phyloP scores from a whole-genome alignment of 37 sponge, comb jelly and placozoan species.

The Oopsacas minuta region DNA sequence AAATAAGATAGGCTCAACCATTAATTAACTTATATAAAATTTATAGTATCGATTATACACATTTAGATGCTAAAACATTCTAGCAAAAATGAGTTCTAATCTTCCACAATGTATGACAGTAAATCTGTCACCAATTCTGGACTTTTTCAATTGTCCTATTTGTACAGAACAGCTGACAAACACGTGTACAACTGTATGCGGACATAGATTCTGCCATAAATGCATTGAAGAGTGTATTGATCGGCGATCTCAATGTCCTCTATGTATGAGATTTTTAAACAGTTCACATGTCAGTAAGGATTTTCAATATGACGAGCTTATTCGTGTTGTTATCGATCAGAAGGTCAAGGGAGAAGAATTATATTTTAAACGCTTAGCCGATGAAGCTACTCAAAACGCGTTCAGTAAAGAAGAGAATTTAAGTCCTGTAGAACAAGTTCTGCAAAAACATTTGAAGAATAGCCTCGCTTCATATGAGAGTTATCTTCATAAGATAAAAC shows the following conservation, averaged over 20 bases:
- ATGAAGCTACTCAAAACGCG: not conserved
- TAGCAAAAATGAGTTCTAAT: constrained; percentile 1
- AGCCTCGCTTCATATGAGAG: constrained; percentile 14
- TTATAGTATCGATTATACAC: too few species aligned
- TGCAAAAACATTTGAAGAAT: constrained; percentile 14
- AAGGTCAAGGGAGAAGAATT: not conserved
- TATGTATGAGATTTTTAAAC: not conserved
- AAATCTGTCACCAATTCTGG: constrained; percentile 10
- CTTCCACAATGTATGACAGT: not conserved
- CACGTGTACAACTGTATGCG: constrained; percentile 10
- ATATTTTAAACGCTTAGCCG: not conserved
- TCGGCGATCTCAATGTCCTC: not conserved
- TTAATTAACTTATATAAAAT: too few species aligned
- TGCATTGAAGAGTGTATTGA: constrained; percentile 17
- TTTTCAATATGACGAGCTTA: constrained; percentile 11
- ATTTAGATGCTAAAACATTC: too few species aligned
- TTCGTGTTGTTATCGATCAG: not conserved
- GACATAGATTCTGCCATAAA: not conserved
- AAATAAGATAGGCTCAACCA: too few species aligned
- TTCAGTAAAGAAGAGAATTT: constrained; percentile 13
- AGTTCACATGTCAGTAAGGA: not conserved
- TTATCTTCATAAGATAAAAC: constrained; percentile 1
- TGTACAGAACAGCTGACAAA: constrained; percentile 11
- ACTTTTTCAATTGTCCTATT: constrained; percentile 16
- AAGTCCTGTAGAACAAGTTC: constrained; percentile 1